These are phyloP conservation scores for Drosophila pseudoananassae DNA, from an alignment of 1,140 invertebrate genomes.

Conservation along the genomic window DNA sequence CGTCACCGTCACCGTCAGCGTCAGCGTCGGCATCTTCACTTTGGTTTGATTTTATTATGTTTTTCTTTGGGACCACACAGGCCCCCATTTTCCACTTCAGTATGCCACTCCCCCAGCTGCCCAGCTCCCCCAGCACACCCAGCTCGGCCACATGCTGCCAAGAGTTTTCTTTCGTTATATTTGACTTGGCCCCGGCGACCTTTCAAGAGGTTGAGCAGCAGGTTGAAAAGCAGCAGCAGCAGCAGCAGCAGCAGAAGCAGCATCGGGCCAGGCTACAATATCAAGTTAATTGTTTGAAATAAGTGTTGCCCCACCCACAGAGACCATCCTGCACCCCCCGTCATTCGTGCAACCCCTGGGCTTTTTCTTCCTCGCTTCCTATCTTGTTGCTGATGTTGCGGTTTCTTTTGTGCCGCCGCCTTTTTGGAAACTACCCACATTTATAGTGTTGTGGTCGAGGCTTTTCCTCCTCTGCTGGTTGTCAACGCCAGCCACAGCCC, in stretches of 20 bases:
- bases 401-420: conserved; percentile 74
- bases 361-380: conserved; percentile 1
- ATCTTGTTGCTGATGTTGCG: conserved; percentile 74
- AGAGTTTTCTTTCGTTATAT: conserved; percentile 56
- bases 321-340: neutral
- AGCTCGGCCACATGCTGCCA: conserved; percentile 71
- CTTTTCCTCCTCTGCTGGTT: conserved; percentile 46
- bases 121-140: conserved; percentile 2
- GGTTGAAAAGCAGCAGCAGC: conserved; percentile 24
- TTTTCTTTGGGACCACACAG: conserved; percentile 77
- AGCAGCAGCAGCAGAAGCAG: conserved; percentile 42
- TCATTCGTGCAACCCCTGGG: neutral
- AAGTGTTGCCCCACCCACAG: conserved; percentile 60
- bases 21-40: conserved; percentile 69
- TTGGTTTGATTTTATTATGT: conserved; percentile 82
- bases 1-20: conserved; percentile 13
- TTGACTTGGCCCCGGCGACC: conserved; percentile 61
- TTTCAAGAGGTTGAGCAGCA: conserved; percentile 51
- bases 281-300: conserved; percentile 83
- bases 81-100: conserved; percentile 25
- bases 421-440: conserved; percentile 70
- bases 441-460: conserved; percentile 76
- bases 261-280: conserved; percentile 71
- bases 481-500: conserved; percentile 68
- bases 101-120: neutral